Conservation (phyloP, 2,113 vertebrate genomes). For the Tyrannus savana region DNA sequence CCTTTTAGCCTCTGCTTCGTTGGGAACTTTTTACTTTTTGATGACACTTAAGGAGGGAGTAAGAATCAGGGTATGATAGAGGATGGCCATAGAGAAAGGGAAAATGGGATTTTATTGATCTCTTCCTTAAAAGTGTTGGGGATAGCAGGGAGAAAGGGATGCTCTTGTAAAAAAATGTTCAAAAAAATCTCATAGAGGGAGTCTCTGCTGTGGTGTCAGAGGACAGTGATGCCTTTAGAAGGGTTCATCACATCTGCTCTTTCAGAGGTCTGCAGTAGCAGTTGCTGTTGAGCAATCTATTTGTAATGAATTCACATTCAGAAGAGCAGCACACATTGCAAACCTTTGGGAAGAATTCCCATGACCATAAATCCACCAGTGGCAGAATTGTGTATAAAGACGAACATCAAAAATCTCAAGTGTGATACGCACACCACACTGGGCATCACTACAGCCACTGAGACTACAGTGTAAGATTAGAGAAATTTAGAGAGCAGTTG, state of each 20-base stretch:
- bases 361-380: background rate
- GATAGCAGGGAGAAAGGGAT: background rate
- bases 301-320: background rate
- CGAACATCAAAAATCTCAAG: constrained; percentile 6
- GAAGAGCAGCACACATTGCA: background rate
- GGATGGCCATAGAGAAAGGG: background rate
- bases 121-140: background rate
- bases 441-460: background rate
- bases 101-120: background rate
- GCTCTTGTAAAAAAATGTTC: background rate
- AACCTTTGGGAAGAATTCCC: background rate
- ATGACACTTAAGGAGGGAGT: background rate
- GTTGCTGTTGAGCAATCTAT: background rate
- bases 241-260: background rate
- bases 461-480: background rate
- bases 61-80: background rate
- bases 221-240: background rate
- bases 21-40: background rate
- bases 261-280: background rate
- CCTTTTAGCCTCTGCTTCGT: background rate
- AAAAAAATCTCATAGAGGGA: background rate
- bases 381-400: background rate
- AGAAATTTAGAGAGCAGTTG: background rate
- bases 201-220: background rate
- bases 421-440: background rate